Base-by-base conservation (phyloP, 2,797 vertebrate genomes). In the Sebastes nivosus region DNA sequence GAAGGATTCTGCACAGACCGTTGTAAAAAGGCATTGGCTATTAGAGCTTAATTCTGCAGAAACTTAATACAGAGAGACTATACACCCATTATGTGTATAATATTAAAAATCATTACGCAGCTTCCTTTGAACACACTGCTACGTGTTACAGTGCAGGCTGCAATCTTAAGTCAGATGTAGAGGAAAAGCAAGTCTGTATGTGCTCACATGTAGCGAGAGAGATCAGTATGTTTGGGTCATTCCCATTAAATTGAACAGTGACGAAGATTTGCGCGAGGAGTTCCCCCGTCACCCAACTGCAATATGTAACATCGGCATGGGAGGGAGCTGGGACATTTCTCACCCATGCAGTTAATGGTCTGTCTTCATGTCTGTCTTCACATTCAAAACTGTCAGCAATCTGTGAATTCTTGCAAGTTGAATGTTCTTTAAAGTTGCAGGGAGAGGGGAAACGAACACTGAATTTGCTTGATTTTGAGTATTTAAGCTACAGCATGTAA, bases 1-100 rank as follows among this genome's bases (percentile, higher is more conserved):
- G 76, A 30, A 9, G 94, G 87, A 85, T 91, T 95, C 94, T 96
- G 90, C 27, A 64, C 11, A 85, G 12, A 86, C 2, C 80, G 20
- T 72, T 72, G 77, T 8, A 74, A 67, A 71, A 11, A 64, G 11
- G n/a, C 16, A 46, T 52, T 5, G 4, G 4, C 1, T 52, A 16
- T 82, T 57, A 61, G 1, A 67, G 5, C 22, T 16, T 71, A n/a
- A 77, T 24, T 72, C 9, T 36, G 13, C 6, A 67, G 61, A 64
- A 4, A 2, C 3, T 8, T 32, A 14, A 69, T 14, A 63, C 12
- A 67, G n/a, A 75, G 10, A 75, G 63, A 58, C 27, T 38, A 11
- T 18, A 18, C 4, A 63, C 42, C 3, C 42, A 13, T 60, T 22
- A 50, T 52, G 29, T 38, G 4, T 59, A 50, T 16, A 7, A 22